phyloP scores from a whole-genome alignment of 2,113 vertebrate species.

The Catharus bicknelli region DNA sequence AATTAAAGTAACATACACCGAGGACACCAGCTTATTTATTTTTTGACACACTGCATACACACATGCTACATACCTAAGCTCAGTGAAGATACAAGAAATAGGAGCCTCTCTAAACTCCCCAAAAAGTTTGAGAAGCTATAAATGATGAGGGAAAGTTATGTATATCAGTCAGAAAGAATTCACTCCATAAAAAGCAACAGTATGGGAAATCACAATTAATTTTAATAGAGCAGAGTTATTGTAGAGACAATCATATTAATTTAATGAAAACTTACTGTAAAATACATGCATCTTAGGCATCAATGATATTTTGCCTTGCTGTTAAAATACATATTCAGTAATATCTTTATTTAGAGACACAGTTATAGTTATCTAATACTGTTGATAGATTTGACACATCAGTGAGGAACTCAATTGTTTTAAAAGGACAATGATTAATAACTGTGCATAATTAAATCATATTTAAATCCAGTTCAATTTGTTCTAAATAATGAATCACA shows the following conservation, averaged over 20 bases:
- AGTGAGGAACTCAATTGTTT: neutral
- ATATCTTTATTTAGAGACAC: neutral
- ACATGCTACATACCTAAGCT: neutral
- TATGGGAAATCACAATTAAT: neutral
- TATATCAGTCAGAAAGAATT: neutral
- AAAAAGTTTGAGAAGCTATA: neutral
- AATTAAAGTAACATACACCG: neutral
- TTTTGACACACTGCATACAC: neutral
- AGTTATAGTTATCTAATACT: neutral
- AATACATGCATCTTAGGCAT: neutral
- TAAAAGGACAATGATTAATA: neutral
- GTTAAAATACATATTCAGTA: neutral
- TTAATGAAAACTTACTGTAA: neutral
- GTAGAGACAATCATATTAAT: neutral
- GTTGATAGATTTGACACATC: neutral
- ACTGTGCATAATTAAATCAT: neutral
- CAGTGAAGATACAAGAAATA: neutral
- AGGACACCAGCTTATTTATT: neutral
- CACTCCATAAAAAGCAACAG: neutral
- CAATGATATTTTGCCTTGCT: neutral
- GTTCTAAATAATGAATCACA: neutral
- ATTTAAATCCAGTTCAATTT: neutral
- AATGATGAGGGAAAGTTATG: neutral
- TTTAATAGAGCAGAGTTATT: neutral
- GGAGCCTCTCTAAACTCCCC: neutral